Evolutionary conservation across 1,140 invertebrate species (phyloP).

Genomic region (Andricus grossulariae): DNA sequence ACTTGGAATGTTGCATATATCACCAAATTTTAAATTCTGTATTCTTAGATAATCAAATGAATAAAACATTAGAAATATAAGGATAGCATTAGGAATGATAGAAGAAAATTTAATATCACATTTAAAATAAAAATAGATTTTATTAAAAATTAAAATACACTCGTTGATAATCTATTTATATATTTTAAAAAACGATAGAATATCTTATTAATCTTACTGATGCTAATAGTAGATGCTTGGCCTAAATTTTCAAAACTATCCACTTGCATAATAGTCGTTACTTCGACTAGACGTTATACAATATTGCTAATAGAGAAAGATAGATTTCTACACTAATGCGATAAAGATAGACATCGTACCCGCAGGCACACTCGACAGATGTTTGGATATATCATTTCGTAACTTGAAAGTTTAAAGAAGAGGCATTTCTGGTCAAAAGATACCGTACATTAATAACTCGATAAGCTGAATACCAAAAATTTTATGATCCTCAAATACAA

Average conservation of each 20-base stretch:
- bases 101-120: too few species aligned
- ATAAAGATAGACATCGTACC: conserved; percentile 36
- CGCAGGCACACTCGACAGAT: conserved; percentile 51
- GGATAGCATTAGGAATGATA: too few species aligned
- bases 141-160: too few species aligned
- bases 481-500: background rate
- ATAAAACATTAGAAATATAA: too few species aligned
- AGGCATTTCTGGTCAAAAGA: conserved; percentile 29
- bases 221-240: background rate
- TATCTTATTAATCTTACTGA: background rate
- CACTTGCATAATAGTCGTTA: conserved; percentile 10
- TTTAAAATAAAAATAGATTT: too few species aligned
- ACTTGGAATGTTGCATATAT: too few species aligned
- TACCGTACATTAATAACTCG: background rate
- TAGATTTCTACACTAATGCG: conserved; percentile 17
- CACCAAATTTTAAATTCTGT: too few species aligned
- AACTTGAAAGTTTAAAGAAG: conserved; percentile 68
- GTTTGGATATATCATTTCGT: conserved; percentile 65
- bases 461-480: conserved; percentile 14
- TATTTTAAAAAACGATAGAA: too few species aligned
- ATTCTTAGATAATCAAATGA: too few species aligned
- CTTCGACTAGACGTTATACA: conserved; percentile 40
- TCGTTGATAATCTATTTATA: too few species aligned
- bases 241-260: conserved; percentile 1
- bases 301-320: conserved; percentile 40